A percentile compares a stretch with the other conserved stretches of the same genome.
Conservation (phyloP, 2,113 vertebrate genomes). For the Eonycteris spelaea region DNA sequence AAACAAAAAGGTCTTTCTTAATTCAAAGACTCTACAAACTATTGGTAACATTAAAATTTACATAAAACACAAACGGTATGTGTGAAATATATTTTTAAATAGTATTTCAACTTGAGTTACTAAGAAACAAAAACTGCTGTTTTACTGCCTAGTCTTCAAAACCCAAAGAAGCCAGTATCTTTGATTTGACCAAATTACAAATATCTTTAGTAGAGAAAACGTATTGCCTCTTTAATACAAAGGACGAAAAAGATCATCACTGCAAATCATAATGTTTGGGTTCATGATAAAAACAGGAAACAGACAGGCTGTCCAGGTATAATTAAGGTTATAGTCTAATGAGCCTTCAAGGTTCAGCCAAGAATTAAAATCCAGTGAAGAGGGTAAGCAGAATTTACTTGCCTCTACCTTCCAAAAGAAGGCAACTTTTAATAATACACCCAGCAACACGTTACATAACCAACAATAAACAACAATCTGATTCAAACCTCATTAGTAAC, state of each 20-base stretch:
- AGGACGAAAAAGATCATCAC: slow-evolving; percentile 48
- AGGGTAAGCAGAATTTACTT: slow-evolving; percentile 50
- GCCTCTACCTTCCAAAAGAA: slow-evolving; percentile 62
- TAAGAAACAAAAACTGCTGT: slow-evolving; percentile 35
- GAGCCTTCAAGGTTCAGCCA: slow-evolving; percentile 65
- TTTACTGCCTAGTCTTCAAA: slow-evolving; percentile 48
- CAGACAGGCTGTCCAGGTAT: slow-evolving; percentile 62
- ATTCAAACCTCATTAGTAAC: slow-evolving; percentile 70
- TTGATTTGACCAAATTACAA: slow-evolving; percentile 49
- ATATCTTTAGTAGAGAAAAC: slow-evolving; percentile 60
- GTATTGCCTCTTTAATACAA: slow-evolving; percentile 38
- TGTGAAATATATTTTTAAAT: slow-evolving; percentile 2
- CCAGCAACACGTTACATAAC: slow-evolving; percentile 68
- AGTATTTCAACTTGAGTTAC: slow-evolving; percentile 28
- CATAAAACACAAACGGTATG: slow-evolving; percentile 31
- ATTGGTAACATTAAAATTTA: slow-evolving; percentile 47
- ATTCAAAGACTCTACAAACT: slow-evolving; percentile 39
- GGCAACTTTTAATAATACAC: slow-evolving; percentile 69
- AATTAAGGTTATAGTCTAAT: slow-evolving; percentile 45
- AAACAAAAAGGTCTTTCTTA: slow-evolving; percentile 56
- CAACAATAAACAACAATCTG: slow-evolving; percentile 67
- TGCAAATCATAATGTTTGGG: slow-evolving; percentile 58
- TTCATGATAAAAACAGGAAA: slow-evolving; percentile 74
- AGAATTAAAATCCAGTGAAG: slow-evolving; percentile 69
- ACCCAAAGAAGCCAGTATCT: slow-evolving; percentile 22